A percentile compares a stretch with the other conserved stretches of the same genome.
Conservation (phyloP, 2,888 invertebrate species). For the Trilocha varians region DNA sequence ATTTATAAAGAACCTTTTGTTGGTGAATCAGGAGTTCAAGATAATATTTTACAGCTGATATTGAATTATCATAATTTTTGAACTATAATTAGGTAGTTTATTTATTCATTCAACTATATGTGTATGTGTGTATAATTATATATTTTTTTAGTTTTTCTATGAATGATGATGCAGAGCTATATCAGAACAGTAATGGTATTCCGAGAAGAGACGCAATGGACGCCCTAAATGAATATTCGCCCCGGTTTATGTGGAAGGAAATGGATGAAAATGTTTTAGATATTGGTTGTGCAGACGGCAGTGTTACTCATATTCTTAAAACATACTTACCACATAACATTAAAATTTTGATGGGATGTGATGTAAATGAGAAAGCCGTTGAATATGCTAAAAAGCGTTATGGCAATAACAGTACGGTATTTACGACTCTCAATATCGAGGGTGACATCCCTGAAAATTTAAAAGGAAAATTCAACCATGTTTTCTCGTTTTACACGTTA, state of each 20-base stretch:
- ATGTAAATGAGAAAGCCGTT: constrained; percentile 82
- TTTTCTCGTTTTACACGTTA: constrained; percentile 84
- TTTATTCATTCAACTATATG: too few species aligned
- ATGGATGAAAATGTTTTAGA: constrained; percentile 73
- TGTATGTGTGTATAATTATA: background rate
- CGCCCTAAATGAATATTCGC: constrained; percentile 76
- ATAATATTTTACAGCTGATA: too few species aligned
- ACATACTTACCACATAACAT: constrained; percentile 74
- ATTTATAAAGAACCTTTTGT: too few species aligned
- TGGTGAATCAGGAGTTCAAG: too few species aligned
- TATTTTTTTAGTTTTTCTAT: constrained; percentile 19
- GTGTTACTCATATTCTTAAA: constrained; percentile 75
- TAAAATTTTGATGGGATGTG: constrained; percentile 74
- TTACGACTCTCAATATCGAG: constrained; percentile 74
- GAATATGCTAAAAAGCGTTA: constrained; percentile 75
- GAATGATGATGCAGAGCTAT: constrained; percentile 79
- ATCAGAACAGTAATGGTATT: constrained; percentile 77
- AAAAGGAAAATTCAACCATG: constrained; percentile 74
- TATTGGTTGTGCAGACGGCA: constrained; percentile 83
- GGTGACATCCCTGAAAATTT: constrained; percentile 59
- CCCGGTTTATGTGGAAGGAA: constrained; percentile 70
- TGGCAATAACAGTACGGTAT: constrained; percentile 51
- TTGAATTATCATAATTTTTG: too few species aligned
- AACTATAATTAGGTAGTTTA: too few species aligned
- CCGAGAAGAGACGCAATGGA: constrained; percentile 75